Evolutionary conservation across 2,797 vertebrate species (phyloP), one percentile per base, ranked within the genome.

Genomic region (Alca torda): DNA sequence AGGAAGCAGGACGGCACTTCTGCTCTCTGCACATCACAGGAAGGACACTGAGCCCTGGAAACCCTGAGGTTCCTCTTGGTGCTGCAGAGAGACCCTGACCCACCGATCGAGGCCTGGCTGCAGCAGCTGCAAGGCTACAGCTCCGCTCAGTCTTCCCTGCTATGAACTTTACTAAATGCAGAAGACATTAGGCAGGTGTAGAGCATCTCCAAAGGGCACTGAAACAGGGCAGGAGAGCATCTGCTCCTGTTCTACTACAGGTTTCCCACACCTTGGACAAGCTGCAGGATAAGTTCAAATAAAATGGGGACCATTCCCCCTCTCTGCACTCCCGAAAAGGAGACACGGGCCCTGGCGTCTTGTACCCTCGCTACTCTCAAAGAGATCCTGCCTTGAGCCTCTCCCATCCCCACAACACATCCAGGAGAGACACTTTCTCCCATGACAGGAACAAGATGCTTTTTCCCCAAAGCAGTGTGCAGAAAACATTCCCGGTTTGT

Each of bases 211-310:
- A 28, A 28, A 30, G 53, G 54, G 30, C 33, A 16, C 45, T 14
- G 46, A 18, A 45, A 53, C 0, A 3, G 43, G 48, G 19, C 75
- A n/a, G 78, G 20, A 57, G 35, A 60, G 56, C 0, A 0, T 10
- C 64, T 73, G 56, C 8, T 80, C 31, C 59, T 57, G 28, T 6
- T 53, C 72, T 37, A 31, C 59, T 46, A 6, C 63, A 82, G 67
- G 21, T 11, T 56, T 57, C 88, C 75, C 59, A 37, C 37, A 26
- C 33, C 14, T 16, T 12, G 24, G 50, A 37, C 48, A 60, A 51
- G 78, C 57, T 81, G 73, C 64, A 37, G 9, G 23, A 1, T 4
- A 37, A 65, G 9, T 24, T n/a, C 46, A n/a, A 11, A 50, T 9
- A 14, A 56, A 76, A 57, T 0, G 3, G 53, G 18, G 70, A 68